Evolutionary conservation across 2,113 vertebrate genomes (phyloP).

Genomic region (Sphaerodactylus townsendi): DNA sequence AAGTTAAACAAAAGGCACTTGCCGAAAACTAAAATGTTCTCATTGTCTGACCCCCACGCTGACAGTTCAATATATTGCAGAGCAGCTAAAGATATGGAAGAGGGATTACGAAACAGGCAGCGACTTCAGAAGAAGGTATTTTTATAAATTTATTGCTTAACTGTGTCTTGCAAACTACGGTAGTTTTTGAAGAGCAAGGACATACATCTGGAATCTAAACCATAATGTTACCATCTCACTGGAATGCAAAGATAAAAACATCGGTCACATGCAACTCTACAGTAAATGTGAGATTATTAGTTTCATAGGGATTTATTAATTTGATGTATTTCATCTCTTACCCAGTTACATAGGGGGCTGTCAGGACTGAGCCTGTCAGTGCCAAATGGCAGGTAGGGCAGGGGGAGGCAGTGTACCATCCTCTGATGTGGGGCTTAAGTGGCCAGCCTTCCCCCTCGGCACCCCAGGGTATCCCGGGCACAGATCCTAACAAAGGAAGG

Average conservation of each 20-base stretch:
- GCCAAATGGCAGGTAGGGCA: too few species aligned
- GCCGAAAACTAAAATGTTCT: constrained; percentile 62
- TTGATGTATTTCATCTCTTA: constrained; percentile 69
- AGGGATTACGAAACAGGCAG: constrained; percentile 69
- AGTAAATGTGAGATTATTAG: constrained; percentile 70
- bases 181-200: constrained; percentile 71
- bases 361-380: too few species aligned
- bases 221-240: constrained; percentile 51
- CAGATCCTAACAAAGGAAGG: too few species aligned
- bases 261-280: constrained; percentile 64
- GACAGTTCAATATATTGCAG: constrained; percentile 75
- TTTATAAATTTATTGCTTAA: constrained; percentile 71
- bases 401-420: too few species aligned
- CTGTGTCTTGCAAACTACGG: constrained; percentile 26
- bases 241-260: constrained; percentile 68
- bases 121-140: constrained; percentile 62
- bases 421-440: too few species aligned
- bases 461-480: too few species aligned
- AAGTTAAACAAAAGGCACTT: constrained; percentile 69
- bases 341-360: constrained; percentile 6
- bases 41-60: constrained; percentile 66
- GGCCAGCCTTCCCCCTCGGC: too few species aligned
- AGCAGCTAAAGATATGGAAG: constrained; percentile 73
- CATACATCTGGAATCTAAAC: constrained; percentile 73
- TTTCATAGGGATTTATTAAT: constrained; percentile 80